phyloP scores from a whole-genome alignment of 2,113 vertebrate genomes.

The Cyphomyrus discorhynchus region DNA sequence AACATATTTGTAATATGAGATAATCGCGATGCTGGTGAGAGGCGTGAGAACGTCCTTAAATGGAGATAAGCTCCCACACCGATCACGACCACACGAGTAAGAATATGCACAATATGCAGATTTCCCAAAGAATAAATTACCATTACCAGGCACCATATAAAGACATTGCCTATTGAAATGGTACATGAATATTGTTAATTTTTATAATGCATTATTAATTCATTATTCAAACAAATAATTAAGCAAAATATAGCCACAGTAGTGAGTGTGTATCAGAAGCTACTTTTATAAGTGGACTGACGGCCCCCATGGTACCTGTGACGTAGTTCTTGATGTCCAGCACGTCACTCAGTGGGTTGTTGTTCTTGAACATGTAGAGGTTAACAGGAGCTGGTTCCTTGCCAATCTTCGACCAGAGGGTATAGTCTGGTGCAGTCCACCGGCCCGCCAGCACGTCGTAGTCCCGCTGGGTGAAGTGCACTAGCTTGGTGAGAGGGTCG shows the following conservation, averaged over 20 bases:
- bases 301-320: constrained; percentile 62
- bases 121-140: background rate
- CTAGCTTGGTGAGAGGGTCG: constrained; percentile 79
- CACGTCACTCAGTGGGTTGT: constrained; percentile 81
- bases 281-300: background rate
- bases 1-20: background rate
- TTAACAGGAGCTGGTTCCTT: constrained; percentile 77
- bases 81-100: background rate
- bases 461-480: constrained; percentile 79
- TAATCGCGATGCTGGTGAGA: background rate
- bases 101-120: background rate
- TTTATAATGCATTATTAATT: background rate
- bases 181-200: background rate
- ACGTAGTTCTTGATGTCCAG: constrained; percentile 81
- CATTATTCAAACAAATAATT: background rate
- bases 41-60: background rate
- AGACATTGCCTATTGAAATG: background rate
- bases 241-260: background rate
- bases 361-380: constrained; percentile 84
- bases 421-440: constrained; percentile 80
- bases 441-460: constrained; percentile 79
- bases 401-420: constrained; percentile 74
- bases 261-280: background rate
- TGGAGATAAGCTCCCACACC: background rate
- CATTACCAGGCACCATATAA: background rate